These are phyloP conservation scores for Ferrisia virgata DNA, from an alignment of 2,888 invertebrate species.

Conservation along the genomic window DNA sequence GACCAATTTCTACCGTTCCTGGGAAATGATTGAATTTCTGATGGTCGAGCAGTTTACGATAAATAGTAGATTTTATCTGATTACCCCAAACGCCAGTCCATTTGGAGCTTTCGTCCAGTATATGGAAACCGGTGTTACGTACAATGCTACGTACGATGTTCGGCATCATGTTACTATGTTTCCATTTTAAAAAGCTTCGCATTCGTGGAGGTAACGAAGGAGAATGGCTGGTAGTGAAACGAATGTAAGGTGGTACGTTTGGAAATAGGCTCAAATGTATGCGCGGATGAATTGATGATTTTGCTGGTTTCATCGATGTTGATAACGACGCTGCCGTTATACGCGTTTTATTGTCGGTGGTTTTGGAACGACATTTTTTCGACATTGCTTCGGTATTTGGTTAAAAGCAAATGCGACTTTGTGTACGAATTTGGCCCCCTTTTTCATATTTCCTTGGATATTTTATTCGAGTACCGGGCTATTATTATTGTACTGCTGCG, in stretches of 20 bases:
- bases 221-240: slow-evolving; percentile 61
- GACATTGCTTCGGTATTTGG: not conserved
- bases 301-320: not conserved
- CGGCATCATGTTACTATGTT: not conserved
- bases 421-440: not conserved
- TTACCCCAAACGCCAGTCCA: slow-evolving; percentile 24
- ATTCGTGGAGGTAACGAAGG: slow-evolving; percentile 49
- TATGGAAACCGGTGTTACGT: slow-evolving; percentile 5
- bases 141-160: not conserved
- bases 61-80: slow-evolving; percentile 11
- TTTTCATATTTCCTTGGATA: slow-evolving; percentile 17
- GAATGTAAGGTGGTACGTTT: slow-evolving; percentile 17
- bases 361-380: not conserved
- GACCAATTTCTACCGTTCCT: slow-evolving; percentile 27
- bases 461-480: not conserved
- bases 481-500: too few relatives aligned
- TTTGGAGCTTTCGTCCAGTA: not conserved
- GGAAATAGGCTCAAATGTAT: slow-evolving; percentile 17
- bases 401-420: not conserved
- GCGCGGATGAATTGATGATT: slow-evolving; percentile 2
- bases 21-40: slow-evolving; percentile 33
- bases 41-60: slow-evolving; percentile 18
- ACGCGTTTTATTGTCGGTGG: not conserved
- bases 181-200: slow-evolving; percentile 3
- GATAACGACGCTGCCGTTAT: not conserved